Base-by-base conservation (phyloP, 2,888 invertebrate genomes). In the Trypoxylon attenuatum region DNA sequence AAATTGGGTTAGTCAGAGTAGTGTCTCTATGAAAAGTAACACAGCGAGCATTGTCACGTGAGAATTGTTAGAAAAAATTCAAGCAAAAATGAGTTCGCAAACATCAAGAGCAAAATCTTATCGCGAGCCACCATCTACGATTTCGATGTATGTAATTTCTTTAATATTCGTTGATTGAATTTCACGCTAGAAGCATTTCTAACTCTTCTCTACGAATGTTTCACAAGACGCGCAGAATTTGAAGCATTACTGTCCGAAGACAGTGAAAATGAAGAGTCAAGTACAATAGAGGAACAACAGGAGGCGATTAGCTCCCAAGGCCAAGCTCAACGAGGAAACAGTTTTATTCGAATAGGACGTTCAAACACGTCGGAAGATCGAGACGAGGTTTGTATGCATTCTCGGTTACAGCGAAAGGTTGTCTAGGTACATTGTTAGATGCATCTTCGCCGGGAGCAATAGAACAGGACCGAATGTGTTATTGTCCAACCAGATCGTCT, bases 401-500 rank as follows among this genome's bases (percentile, higher is more conserved):
- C 3, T n/a, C n/a, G n/a, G n/a, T n/a, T n/a, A n/a, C n/a, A n/a
- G n/a, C n/a, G n/a, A n/a, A n/a, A n/a, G n/a, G n/a, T n/a, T n/a
- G n/a, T n/a, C n/a, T n/a, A n/a, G n/a, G n/a, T n/a, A n/a, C n/a
- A n/a, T n/a, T n/a, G n/a, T n/a, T n/a, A n/a, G n/a, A n/a, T n/a
- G n/a, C n/a, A n/a, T n/a, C n/a, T n/a, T n/a, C n/a, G n/a, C n/a
- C n/a, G n/a, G n/a, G n/a, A n/a, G n/a, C n/a, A n/a, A n/a, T n/a
- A n/a, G n/a, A n/a, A n/a, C n/a, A n/a, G n/a, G n/a, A 10, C 13
- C 10, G 13, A 13, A 33, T 10, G n/a, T 33, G 10, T 2, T 1
- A 33, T 4, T 10, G 8, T 45, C 8, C 5, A 19, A 4, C 8
- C 74, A 92, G 90, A 88, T 90, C 41, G 88, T 93, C 63, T 82